Evolutionary conservation across 2,797 vertebrate species (phyloP).

Genomic region (Leptodactylus fallax): DNA sequence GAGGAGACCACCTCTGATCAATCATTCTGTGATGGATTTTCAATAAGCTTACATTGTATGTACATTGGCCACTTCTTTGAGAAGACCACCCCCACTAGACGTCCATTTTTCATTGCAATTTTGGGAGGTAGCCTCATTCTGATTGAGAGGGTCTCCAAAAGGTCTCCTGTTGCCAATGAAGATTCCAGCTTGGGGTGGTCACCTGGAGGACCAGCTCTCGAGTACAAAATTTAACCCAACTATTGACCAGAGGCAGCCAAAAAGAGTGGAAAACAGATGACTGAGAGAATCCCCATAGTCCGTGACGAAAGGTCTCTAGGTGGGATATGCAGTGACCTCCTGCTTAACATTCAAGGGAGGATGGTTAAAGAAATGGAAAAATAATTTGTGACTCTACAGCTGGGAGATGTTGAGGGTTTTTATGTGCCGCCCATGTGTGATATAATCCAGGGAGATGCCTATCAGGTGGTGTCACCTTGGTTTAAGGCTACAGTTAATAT

Average conservation of each 20-base stretch:
- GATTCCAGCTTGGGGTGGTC: background rate
- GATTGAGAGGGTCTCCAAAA: too few species aligned
- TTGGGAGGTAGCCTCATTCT: too few species aligned
- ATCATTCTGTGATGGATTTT: too few species aligned
- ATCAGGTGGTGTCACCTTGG: conserved; percentile 29
- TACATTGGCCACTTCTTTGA: too few species aligned
- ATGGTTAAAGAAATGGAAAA: background rate
- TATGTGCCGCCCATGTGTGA: background rate
- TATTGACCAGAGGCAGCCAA: background rate
- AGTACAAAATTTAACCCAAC: background rate
- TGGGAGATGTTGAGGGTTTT: background rate
- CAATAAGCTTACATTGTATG: too few species aligned
- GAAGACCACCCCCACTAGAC: too few species aligned
- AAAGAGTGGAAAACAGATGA: background rate
- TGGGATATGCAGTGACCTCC: background rate
- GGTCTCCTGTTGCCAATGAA: too few species aligned
- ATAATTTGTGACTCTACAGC: conserved; percentile 12
- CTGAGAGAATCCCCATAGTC: background rate
- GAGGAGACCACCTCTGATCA: too few species aligned
- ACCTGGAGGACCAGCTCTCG: too few species aligned
- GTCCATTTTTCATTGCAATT: too few species aligned
- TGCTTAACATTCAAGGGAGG: background rate
- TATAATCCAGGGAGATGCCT: conserved; percentile 12
- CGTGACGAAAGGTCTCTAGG: background rate
- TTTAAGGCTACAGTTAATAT: conserved; percentile 29